Percentiles rank a stretch among this genome's conserved stretches.
Conservation (phyloP, 1,140 invertebrate species). For the Helicoverpa zea region DNA sequence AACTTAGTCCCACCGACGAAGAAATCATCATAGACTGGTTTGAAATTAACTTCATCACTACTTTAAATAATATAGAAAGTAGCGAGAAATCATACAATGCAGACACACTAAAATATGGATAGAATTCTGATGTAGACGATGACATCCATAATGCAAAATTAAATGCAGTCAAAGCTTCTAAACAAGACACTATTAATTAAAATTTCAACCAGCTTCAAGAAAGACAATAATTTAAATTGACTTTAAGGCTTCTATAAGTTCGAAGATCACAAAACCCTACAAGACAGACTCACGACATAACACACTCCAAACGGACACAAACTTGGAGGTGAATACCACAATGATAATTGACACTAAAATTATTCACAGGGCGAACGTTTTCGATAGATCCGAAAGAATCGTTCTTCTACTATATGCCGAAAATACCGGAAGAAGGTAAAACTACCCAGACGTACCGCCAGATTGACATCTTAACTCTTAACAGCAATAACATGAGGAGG, state of each 20-base stretch:
- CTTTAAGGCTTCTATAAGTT: background rate
- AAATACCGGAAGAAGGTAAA: conserved; percentile 82
- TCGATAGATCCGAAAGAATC: conserved; percentile 81
- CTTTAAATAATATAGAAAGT: conserved; percentile 29
- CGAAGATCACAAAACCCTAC: background rate
- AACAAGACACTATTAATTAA: background rate
- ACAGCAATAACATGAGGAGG: conserved; percentile 82
- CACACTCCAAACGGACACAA: background rate
- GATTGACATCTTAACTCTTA: conserved; percentile 78
- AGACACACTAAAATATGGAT: background rate
- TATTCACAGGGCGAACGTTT: conserved; percentile 83
- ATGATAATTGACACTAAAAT: conserved; percentile 49
- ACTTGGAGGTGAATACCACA: background rate
- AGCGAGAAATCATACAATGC: background rate
- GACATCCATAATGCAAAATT: background rate
- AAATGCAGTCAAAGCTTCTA: background rate
- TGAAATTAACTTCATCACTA: conserved; percentile 35
- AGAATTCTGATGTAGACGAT: background rate
- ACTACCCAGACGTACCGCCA: conserved; percentile 68
- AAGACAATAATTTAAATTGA: background rate
- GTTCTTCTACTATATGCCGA: conserved; percentile 83
- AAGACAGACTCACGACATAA: background rate
- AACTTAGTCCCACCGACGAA: conserved; percentile 21
- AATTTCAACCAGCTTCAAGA: background rate
- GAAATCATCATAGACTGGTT: conserved; percentile 30